Base-by-base conservation (phyloP, 2,888 invertebrate genomes). In the Drosophila nigritarsus region DNA sequence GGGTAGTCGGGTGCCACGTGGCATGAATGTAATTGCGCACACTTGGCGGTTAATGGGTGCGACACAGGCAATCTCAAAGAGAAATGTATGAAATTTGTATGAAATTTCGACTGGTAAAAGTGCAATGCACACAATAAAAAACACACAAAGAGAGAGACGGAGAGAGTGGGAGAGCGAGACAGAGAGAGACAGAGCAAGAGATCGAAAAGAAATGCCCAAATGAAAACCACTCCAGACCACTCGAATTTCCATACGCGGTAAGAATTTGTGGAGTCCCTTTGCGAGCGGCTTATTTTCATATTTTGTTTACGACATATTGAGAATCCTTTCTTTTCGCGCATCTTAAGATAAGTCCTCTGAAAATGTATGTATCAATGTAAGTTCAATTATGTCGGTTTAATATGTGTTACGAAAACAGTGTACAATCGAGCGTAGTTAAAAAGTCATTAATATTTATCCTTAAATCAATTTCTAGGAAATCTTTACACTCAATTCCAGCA, bases 1-100 rank as follows among this genome's bases (percentile, higher is more conserved):
- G 61, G 73, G 69, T 67, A 50, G 63, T 32, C 55, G 55, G 55
- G 18, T 58, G 68, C 68, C 73, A 73, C 67, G 73, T 65, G 75
- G 68, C 73, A 70, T 61, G 55, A 68, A 56, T 90, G 85, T 85
- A 85, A 85, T 85, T 85, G 85, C 74, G 87, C 81, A 75, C 85
- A 85, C 85, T 85, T 88, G 85, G 81, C 83, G 87, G 72, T 88
- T 90, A 85, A 90, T 85, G 90, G 89, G 83, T 71, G 73, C 90
- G 89, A 90, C 87, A 86, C 83, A 68, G 87, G 89, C 90, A 80
- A 86, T 83, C 87, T 89, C 73, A 77, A 83, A 87, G 80, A 86
- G 90, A 86, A 80, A 69, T 80, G 89, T 82, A 90, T 86, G 78
- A 85, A 85, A 85, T 88, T 85, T 85, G 86, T 90, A 88, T 84